phyloP scores from a whole-genome alignment of 2,113 vertebrate genomes.

The Gasterosteus nipponicus region DNA sequence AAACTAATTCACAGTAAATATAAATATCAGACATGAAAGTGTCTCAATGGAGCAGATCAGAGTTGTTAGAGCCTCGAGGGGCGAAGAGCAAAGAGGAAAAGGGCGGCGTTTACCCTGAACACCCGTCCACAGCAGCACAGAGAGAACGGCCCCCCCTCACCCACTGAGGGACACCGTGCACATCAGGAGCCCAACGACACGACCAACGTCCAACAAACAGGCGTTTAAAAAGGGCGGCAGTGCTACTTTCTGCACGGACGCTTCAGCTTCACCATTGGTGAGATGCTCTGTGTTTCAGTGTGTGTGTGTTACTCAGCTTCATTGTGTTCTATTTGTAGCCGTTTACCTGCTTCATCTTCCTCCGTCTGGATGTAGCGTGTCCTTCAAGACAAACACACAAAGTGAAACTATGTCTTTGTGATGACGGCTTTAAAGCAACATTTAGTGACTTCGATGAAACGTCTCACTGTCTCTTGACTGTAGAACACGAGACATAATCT shows the following conservation, averaged over 20 bases:
- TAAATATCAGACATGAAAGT: too few relatives aligned
- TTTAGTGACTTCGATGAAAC: background rate
- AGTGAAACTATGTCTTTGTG: background rate
- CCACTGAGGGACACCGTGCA: slow-evolving; percentile 12
- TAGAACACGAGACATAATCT: background rate
- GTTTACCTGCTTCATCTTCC: background rate
- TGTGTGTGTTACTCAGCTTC: slow-evolving; percentile 10
- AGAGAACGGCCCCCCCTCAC: slow-evolving; percentile 4
- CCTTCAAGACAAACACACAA: background rate
- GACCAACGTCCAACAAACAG: slow-evolving; percentile 86
- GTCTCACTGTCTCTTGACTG: background rate
- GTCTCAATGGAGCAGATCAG: too few relatives aligned
- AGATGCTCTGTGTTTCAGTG: slow-evolving; percentile 50
- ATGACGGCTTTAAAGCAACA: background rate
- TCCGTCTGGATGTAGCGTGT: background rate
- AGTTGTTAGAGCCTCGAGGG: slow-evolving; percentile 45
- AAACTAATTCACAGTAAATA: too few relatives aligned
- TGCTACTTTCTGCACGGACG: slow-evolving; percentile 94
- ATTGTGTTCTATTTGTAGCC: slow-evolving; percentile 21
- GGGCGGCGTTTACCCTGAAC: slow-evolving; percentile 29
- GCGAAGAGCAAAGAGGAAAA: slow-evolving; percentile 6
- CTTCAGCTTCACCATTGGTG: slow-evolving; percentile 97
- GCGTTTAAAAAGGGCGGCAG: slow-evolving; percentile 93
- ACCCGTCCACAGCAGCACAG: background rate
- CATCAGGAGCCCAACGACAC: slow-evolving; percentile 74